Evolutionary conservation across 2,797 vertebrate genomes (phyloP), one percentile per base, ranked within the genome.

Genomic region (Artibeus jamaicensis): DNA sequence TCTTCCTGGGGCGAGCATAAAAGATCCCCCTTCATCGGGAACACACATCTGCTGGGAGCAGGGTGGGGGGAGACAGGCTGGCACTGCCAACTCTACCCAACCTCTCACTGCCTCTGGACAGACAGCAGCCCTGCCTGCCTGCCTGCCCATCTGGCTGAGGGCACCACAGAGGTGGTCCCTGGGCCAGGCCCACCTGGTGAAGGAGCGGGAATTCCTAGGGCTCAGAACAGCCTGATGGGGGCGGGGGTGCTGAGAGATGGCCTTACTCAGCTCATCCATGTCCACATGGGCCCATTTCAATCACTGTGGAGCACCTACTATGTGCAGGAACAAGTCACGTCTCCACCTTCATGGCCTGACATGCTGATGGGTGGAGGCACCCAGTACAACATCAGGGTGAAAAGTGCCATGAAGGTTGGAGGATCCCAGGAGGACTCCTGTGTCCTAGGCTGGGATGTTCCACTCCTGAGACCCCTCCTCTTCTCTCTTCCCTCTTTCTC

Each of bases 1-100:
- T 84, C 95, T 84, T 93, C 96, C 97, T 73, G 59, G 94, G 90
- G 95, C 11, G 68, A 94, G 88, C 94, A 96, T 97, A 68, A 97
- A 97, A 97, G 97, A 37, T 67, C 50, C 86, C 93, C 86, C 94
- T 96, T 95, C 92, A 97, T 86, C 67, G 22, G 57, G 85, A 91
- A 86, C 90, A 95, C n/a, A 81, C 95, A 90, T 95, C 94, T 92
- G 95, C 81, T 89, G 3, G 2, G 89, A 86, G 7, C 21, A 32
- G 24, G 9, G 29, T n/a, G 16, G 29, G 32, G 29, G 73, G 0
- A 94, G 94, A 2, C 84, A 95, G 95, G 93, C 92, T 96, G 94
- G 94, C 81, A 94, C 92, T 46, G 81, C 85, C 77, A 46, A 86
- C 89, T 53, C 78, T 62, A 62, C 50, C 88, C 53, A 42, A 65